Evolutionary conservation across 2,888 invertebrate genomes (phyloP), one percentile per base, ranked within the genome.

Genomic region (Caenorhabditis sp.): DNA sequence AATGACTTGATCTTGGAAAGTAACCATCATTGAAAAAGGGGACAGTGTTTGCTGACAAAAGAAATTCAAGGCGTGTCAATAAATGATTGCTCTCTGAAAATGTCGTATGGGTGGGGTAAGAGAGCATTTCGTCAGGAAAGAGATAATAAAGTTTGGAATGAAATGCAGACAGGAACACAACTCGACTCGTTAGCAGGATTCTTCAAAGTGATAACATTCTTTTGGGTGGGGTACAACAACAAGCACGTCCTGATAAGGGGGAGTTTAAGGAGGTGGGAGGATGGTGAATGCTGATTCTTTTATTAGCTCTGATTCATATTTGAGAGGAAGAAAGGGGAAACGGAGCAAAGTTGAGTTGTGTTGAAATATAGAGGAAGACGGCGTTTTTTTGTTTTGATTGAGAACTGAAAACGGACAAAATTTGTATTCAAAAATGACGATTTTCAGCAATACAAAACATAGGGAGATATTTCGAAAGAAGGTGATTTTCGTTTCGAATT

Each of bases 81-180:
- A 80, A 64, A 76, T 80, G 80, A 72, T 79, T 63, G 70, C 79
- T 79, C 75, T 72, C 77, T 69, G 77, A 77, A 77, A 77, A 77
- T 77, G 69, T 69, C 44, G 63, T 63, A 70, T 77, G 77, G 77
- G 77, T 77, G 77, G 77, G 77, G 31, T 31, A 7, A 4, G 38
- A 38, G 12, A 38, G 12, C 12, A 38, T 38, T 10, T 35, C 31
- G 31, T 35, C 8, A 35, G 22, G 26, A 41, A 59, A 38, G 12
- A 69, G 70, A 69, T 63, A 77, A 77, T 76, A 76, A 76, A 76
- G 59, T 61, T 68, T 35, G 68, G 77, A 68, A 75, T 75, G 75
- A 47, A 28, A 10, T 8, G 28, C 24, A 26, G 63, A 63, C 63
- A 44, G 63, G 44, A 63, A 24, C 63, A 63, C 44, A 44, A 63